A percentile compares a stretch with the other conserved stretches of the same genome.
Conservation (phyloP, 2,797 vertebrate species). For the Scarus forsteni region DNA sequence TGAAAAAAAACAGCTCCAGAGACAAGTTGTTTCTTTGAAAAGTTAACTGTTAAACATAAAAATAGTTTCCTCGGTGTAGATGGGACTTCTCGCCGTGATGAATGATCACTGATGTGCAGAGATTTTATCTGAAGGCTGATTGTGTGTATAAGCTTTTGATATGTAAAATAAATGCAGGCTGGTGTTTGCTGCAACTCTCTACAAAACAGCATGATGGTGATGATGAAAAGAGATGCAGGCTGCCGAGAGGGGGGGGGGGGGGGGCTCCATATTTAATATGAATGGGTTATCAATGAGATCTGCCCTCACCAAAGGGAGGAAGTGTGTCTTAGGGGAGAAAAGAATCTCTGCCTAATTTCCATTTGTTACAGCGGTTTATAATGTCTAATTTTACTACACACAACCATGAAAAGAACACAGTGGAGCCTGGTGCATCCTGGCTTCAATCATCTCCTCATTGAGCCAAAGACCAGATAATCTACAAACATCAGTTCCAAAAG, state of each 20-base stretch:
- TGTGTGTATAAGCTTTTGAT: slow-evolving; percentile 27
- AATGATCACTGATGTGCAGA: slow-evolving; percentile 10
- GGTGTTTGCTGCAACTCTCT: slow-evolving; percentile 6
- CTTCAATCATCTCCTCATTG: not conserved
- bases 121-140: slow-evolving; percentile 14
- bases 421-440: not conserved
- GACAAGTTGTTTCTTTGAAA: not conserved
- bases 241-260: slow-evolving; percentile 7
- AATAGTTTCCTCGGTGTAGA: not conserved
- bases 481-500: too few relatives aligned
- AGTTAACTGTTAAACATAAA: not conserved
- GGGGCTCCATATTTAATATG: not conserved
- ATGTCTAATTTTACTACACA: not conserved
- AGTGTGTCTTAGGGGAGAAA: slow-evolving; percentile 5
- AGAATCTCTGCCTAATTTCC: slow-evolving; percentile 31
- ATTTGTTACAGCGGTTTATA: not conserved
- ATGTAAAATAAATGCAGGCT: slow-evolving; percentile 27
- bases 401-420: not conserved
- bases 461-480: not conserved
- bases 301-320: slow-evolving; percentile 12
- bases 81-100: not conserved
- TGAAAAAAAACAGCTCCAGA: too few relatives aligned
- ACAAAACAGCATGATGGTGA: slow-evolving; percentile 13
- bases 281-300: not conserved
- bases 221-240: slow-evolving; percentile 19